Conservation (phyloP, 2,113 vertebrate genomes). For the Numenius arquata region DNA sequence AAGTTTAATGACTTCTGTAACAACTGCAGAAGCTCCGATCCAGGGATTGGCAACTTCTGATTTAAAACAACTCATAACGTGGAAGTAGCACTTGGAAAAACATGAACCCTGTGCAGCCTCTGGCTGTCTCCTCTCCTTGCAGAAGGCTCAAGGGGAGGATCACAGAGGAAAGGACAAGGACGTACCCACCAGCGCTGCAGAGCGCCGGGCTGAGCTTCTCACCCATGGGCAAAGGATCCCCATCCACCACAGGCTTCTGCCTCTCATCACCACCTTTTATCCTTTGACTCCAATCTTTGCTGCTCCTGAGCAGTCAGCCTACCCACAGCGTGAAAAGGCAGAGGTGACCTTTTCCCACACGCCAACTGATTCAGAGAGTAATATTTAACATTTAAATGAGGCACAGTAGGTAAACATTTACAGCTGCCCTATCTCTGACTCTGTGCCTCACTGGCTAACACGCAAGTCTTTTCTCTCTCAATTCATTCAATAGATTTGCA, state of each 20-base stretch:
- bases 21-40: not conserved
- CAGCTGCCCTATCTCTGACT: not conserved
- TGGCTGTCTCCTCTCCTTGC: not conserved
- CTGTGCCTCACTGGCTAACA: not conserved
- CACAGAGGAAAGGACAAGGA: fast-evolving
- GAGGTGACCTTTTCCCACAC: not conserved
- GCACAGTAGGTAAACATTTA: not conserved
- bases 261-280: not conserved
- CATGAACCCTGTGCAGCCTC: not conserved
- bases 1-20: not conserved
- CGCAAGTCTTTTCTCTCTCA: not conserved
- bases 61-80: not conserved
- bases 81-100: not conserved
- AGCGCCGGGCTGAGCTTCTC: not conserved
- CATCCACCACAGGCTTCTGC: not conserved
- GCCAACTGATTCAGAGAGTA: not conserved
- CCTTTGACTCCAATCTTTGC: not conserved
- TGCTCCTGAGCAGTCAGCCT: not conserved
- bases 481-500: not conserved
- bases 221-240: fast-evolving
- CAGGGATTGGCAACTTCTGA: not conserved
- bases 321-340: not conserved
- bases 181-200: fast-evolving
- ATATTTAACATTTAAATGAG: not conserved
- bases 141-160: not conserved